A percentile compares a stretch with the other conserved stretches of the same genome.
phyloP scores from a whole-genome alignment of 2,113 vertebrate species.

The Alosa alosa region DNA sequence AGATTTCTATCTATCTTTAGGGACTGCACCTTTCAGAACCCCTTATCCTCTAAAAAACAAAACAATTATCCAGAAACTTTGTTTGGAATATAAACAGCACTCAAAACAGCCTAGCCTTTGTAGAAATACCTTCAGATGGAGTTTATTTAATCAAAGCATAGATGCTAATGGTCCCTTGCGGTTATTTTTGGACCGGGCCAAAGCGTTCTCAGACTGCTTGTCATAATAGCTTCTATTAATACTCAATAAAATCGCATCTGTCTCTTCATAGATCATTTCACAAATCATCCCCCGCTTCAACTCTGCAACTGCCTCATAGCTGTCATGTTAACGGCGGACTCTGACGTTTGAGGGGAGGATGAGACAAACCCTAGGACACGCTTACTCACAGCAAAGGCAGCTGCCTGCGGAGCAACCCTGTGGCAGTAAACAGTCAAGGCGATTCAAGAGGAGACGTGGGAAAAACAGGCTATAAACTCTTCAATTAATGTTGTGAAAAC shows the following conservation, averaged over 20 bases:
- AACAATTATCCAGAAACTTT: not conserved
- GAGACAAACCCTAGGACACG: not conserved
- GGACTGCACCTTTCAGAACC: not conserved
- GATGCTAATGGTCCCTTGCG: conserved; percentile 7
- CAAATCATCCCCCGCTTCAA: conserved; percentile 6
- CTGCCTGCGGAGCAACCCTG: not conserved
- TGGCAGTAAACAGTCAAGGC: not conserved
- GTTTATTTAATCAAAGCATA: not conserved
- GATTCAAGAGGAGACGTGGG: not conserved
- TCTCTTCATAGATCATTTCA: conserved; percentile 32
- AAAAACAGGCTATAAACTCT: conserved; percentile 12
- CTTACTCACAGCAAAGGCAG: conserved; percentile 3
- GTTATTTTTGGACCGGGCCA: conserved; percentile 11
- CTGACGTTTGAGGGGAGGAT: not conserved
- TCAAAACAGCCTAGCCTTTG: not conserved
- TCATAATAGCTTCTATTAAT: conserved; percentile 31
- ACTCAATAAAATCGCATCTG: conserved; percentile 16
- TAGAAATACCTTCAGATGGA: not conserved
- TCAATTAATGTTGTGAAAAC: not conserved
- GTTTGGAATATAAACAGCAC: not conserved
- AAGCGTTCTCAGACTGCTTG: conserved; percentile 9
- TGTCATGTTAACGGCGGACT: not conserved
- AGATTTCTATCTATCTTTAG: not conserved
- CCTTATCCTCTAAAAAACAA: not conserved
- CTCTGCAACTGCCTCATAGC: not conserved